Percentiles rank a stretch among this genome's conserved stretches.
These are phyloP conservation scores for Hyles euphorbiae DNA, from an alignment of 1,140 invertebrate genomes.

Conservation along the genomic window DNA sequence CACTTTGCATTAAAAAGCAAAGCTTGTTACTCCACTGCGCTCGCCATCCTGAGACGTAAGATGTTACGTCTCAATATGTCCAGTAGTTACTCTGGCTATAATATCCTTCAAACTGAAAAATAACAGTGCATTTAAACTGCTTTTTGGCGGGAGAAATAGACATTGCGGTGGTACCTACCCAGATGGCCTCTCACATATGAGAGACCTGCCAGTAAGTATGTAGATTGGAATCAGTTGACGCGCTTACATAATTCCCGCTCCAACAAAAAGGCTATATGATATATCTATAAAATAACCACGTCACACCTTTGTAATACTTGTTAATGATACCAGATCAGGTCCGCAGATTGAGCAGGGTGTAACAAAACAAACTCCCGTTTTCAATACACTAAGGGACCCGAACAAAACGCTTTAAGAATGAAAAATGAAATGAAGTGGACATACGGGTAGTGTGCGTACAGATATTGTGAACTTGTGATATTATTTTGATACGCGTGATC, in stretches of 20 bases:
- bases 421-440: slow-evolving; percentile 74
- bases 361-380: slow-evolving; percentile 53
- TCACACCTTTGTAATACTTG: slow-evolving; percentile 34
- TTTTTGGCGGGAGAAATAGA: too few relatives aligned
- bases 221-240: too few relatives aligned
- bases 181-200: too few relatives aligned
- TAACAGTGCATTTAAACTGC: too few relatives aligned
- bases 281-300: not conserved
- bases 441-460: slow-evolving; percentile 19
- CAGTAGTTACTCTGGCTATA: too few relatives aligned
- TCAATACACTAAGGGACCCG: slow-evolving; percentile 54
- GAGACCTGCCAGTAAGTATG: not conserved
- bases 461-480: slow-evolving; percentile 28
- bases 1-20: too few relatives aligned
- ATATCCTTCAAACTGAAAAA: too few relatives aligned
- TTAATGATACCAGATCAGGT: slow-evolving; percentile 45
- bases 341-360: slow-evolving; percentile 51
- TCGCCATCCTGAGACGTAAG: too few relatives aligned
- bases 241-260: not conserved
- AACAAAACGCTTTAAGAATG: slow-evolving; percentile 68
- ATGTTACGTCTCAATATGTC: too few relatives aligned
- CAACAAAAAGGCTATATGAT: too few relatives aligned
- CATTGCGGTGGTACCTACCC: too few relatives aligned
- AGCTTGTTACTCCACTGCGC: too few relatives aligned
- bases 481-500: not conserved